Percentiles rank a stretch among this genome's conserved stretches.
Evolutionary conservation across 30 jellyfish, hydroid and myxozoan genomes (phyloP).

Genomic region (Sanderia malayensis): DNA sequence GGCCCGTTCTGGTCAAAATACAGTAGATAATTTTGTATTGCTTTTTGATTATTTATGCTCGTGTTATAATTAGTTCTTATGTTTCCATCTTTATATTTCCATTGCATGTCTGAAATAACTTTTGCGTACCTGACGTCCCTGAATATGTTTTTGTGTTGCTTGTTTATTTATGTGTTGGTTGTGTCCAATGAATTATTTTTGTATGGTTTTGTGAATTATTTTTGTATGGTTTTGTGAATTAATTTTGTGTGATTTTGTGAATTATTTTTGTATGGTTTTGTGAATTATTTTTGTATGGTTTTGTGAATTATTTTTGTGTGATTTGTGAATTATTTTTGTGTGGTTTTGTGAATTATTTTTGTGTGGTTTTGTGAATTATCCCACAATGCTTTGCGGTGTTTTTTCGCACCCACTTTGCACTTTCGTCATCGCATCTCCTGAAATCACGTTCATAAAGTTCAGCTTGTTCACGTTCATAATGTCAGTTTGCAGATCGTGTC

Average conservation of each 20-base stretch:
- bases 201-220: not conserved
- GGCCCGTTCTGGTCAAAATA: too few species aligned
- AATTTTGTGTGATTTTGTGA: not conserved
- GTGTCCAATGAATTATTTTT: not conserved
- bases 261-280: not conserved
- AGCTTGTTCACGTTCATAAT: not conserved
- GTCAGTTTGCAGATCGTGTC: slow-evolving; percentile 7
- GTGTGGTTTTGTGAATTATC: too few species aligned
- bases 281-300: not conserved
- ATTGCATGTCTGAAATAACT: not conserved
- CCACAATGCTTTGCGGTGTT: slow-evolving; percentile 8
- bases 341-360: slow-evolving; percentile 10
- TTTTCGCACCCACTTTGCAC: not conserved
- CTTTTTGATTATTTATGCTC: not conserved
- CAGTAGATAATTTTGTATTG: not conserved
- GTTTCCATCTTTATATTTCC: not conserved
- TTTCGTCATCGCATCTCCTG: not conserved
- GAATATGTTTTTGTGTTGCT: not conserved
- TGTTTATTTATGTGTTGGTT: not conserved
- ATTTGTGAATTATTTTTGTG: not conserved
- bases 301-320: not conserved
- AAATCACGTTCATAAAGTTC: not conserved
- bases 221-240: not conserved
- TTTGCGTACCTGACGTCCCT: not conserved
- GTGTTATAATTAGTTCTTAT: not conserved